Evolutionary conservation across 2,888 invertebrate species (phyloP), one percentile per base, ranked within the genome.

Genomic region (Petrolisthes manimaculis): DNA sequence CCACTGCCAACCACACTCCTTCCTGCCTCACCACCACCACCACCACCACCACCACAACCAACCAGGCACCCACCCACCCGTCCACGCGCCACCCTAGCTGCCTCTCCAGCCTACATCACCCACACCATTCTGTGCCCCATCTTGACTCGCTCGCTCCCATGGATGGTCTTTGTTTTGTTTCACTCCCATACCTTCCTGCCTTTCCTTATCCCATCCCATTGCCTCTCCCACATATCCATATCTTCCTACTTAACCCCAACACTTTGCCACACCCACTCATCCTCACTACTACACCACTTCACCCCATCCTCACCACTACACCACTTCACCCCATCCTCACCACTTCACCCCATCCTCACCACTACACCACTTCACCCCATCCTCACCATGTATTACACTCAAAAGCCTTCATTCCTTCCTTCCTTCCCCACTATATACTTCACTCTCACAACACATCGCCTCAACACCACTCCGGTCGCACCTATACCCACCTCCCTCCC

Each of bases 61-160:
- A 24, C 37, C 83, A 21, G 71, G 53, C 83, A 83, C 67, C 12
- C n/a, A n/a, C n/a, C n/a, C n/a, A n/a, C n/a, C n/a, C n/a, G n/a
- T n/a, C n/a, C n/a, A n/a, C n/a, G n/a, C n/a, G n/a, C n/a, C n/a
- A n/a, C n/a, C n/a, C n/a, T n/a, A n/a, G n/a, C n/a, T n/a, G n/a
- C n/a, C n/a, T n/a, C n/a, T n/a, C n/a, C n/a, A n/a, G n/a, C n/a
- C n/a, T n/a, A n/a, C n/a, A n/a, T n/a, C n/a, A n/a, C n/a, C n/a
- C n/a, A n/a, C n/a, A n/a, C n/a, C n/a, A n/a, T n/a, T n/a, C n/a
- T n/a, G n/a, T n/a, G n/a, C n/a, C n/a, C n/a, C n/a, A n/a, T n/a
- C n/a, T n/a, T n/a, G n/a, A n/a, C n/a, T n/a, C n/a, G n/a, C n/a
- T n/a, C n/a, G n/a, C n/a, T n/a, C n/a, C n/a, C n/a, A n/a, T n/a